phyloP scores from a whole-genome alignment of 35 echinoderm and acorn worm genomes.

The Ophiothrix spiculata region DNA sequence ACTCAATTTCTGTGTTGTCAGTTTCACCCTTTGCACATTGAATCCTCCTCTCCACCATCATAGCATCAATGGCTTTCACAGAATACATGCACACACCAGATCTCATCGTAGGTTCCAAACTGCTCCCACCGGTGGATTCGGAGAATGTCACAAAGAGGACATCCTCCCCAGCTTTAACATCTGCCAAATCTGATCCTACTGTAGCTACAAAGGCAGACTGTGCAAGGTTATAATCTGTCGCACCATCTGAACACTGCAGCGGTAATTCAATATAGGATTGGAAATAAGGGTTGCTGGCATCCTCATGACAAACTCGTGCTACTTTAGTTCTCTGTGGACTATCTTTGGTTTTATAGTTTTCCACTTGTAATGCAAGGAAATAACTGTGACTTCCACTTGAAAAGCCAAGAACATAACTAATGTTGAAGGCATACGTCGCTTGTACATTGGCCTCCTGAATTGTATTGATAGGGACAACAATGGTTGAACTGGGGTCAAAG shows the following conservation, averaged over 20 bases:
- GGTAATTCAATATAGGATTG: conserved; percentile 38
- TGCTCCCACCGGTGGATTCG: background rate
- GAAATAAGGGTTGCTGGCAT: background rate
- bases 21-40: conserved; percentile 29
- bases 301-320: conserved; percentile 63
- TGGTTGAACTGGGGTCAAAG: background rate
- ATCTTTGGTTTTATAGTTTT: background rate
- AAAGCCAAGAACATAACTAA: conserved; percentile 75
- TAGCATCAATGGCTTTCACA: conserved; percentile 42
- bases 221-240: conserved; percentile 64
- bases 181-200: conserved; percentile 28
- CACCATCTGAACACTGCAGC: conserved; percentile 33
- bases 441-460: conserved; percentile 21
- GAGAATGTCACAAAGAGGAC: conserved; percentile 78
- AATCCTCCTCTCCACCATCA: conserved; percentile 51
- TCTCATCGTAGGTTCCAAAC: conserved; percentile 43
- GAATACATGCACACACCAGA: conserved; percentile 90
- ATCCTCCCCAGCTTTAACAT: conserved; percentile 27
- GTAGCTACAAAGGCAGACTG: conserved; percentile 64
- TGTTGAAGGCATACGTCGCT: conserved; percentile 38
- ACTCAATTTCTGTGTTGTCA: conserved; percentile 32
- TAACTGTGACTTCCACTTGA: conserved; percentile 62
- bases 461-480: background rate
- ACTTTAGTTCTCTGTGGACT: conserved; percentile 64
- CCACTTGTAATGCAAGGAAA: conserved; percentile 67